A percentile compares a stretch with the other conserved stretches of the same genome.
phyloP scores from a whole-genome alignment of 2,888 invertebrate species.

The Spialia ferax region DNA sequence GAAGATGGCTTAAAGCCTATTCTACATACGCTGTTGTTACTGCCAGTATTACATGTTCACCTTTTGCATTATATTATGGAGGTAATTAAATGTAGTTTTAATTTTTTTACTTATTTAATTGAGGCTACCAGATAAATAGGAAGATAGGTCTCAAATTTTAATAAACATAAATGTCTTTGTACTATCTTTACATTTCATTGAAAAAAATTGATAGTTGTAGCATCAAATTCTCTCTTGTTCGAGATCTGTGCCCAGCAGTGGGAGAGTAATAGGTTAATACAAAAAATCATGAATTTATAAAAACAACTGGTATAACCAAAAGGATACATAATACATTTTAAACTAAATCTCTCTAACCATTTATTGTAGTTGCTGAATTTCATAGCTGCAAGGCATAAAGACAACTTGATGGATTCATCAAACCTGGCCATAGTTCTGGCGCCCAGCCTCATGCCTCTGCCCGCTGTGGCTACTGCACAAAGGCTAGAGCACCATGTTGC shows the following conservation, averaged over 20 bases:
- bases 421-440: conserved; percentile 95
- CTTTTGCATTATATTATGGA: conserved; percentile 94
- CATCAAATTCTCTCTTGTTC: too few relatives aligned
- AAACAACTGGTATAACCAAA: too few relatives aligned
- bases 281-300: too few relatives aligned
- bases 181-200: too few relatives aligned
- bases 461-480: conserved; percentile 88
- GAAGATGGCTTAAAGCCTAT: conserved; percentile 88
- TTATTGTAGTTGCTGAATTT: conserved; percentile 88
- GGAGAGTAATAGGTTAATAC: too few relatives aligned
- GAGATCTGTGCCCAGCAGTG: too few relatives aligned
- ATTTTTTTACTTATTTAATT: not conserved
- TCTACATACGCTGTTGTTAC: conserved; percentile 89
- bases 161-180: too few relatives aligned
- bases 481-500: conserved; percentile 90
- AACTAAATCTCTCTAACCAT: too few relatives aligned
- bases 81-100: conserved; percentile 65
- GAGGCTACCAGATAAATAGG: not conserved
- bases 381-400: conserved; percentile 89
- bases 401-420: conserved; percentile 94
- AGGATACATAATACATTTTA: too few relatives aligned
- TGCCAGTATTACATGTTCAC: conserved; percentile 92
- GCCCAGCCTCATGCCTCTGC: conserved; percentile 94
- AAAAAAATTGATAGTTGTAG: too few relatives aligned
- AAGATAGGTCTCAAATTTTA: not conserved